Base-by-base conservation (phyloP, 2,797 vertebrate species). In the Pangasius mekongensis region DNA sequence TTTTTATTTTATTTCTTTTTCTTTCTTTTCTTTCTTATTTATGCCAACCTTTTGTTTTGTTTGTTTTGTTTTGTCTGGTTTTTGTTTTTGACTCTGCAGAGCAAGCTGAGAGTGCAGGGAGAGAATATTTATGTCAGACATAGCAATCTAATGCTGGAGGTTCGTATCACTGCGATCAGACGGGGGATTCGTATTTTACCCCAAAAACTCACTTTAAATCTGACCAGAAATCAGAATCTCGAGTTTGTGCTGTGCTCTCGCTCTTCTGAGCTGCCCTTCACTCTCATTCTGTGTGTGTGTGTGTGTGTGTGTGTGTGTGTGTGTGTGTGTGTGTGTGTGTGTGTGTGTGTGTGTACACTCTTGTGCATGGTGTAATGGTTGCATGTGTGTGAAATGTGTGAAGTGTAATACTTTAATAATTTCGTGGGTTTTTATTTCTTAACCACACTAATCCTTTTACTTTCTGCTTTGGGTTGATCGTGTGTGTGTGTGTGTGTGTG, bases 141-240 rank as follows among this genome's bases (percentile, higher is more conserved):
- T 98, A 99, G 99, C 98, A 99, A 99, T 99, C 98, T 99, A 99
- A 99, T 99, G 98, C 99, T 99, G 97, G 99, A 99, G 99, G 99
- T 99, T 98, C 96, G 99, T 99, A 99, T 94, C 92, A 91, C 89
- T 80, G 52, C 89, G 91, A 93, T 74, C 84, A 58, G 84, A 54
- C 14, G 6, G 20, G 33, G 16, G 73, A 13, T 5, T 4, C 6
- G 0, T 24, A 2, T 13, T 58, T 81, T 39, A 36, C 20, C 1
- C 18, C 13, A 0, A 83, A 83, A 83, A 49, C 30, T 83, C 24
- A 2, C 22, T 66, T 64, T 22, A 49, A 66, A 49, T 20, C 9
- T 66, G 16, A 64, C 20, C 3, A 39, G 24, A 47, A 88, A 82
- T 64, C 69, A 5, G 58, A 89, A 86, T 83, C 60, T 64, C 0